Conservation (phyloP, 2,113 vertebrate genomes). For the Sigmodon hispidus region DNA sequence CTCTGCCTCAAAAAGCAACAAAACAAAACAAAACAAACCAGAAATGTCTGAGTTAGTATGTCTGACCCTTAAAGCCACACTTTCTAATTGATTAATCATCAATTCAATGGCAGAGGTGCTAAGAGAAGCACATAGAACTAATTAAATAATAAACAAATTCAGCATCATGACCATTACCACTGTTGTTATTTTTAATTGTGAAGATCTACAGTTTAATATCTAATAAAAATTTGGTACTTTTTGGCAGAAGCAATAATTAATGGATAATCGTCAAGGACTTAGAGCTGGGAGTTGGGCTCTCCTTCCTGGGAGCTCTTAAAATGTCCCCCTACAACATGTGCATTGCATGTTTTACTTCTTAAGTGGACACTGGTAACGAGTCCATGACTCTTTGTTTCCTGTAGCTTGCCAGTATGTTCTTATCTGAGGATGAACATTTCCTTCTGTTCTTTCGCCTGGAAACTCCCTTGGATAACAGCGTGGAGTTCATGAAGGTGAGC, state of each 20-base stretch:
- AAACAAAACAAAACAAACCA: not conserved
- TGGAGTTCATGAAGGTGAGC: constrained; percentile 96
- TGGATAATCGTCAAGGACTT: not conserved
- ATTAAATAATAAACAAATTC: not conserved
- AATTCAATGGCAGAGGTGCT: not conserved
- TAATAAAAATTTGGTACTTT: not conserved
- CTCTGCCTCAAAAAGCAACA: not conserved
- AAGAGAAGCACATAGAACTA: not conserved
- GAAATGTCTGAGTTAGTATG: not conserved
- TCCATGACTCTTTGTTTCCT: constrained; percentile 41
- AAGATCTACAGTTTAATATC: not conserved
- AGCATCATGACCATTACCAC: not conserved
- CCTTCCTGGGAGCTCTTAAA: no score
- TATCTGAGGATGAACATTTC: constrained; percentile 96
- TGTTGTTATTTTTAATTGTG: not conserved
- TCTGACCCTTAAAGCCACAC: not conserved
- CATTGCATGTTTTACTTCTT: not conserved
- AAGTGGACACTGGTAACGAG: not conserved
- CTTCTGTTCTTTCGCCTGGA: constrained; percentile 94
- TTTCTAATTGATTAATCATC: not conserved
- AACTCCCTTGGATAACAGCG: constrained; percentile 94
- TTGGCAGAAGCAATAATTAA: not conserved
- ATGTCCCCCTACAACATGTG: accelerated
- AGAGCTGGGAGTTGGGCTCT: not conserved
- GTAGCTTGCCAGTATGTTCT: constrained; percentile 94